Base-by-base conservation (phyloP, 1,140 invertebrate species). In the Aphelenchoides avenae region DNA sequence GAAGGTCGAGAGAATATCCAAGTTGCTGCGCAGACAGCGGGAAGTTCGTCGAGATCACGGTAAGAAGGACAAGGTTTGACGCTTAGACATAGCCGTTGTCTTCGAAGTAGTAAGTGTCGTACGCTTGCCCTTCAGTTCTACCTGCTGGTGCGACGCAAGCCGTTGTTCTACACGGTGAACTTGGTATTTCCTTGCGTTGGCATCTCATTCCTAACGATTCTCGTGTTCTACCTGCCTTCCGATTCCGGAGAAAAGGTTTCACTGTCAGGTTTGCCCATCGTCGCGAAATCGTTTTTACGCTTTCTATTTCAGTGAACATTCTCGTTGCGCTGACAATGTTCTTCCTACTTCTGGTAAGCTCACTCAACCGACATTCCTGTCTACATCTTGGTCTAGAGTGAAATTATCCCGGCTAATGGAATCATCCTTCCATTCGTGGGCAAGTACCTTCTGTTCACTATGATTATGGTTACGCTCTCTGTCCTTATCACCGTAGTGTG, bases 301-400 rank as follows among this genome's bases (percentile, higher is more conserved):
- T 36, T 13, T 36, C 18, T 36, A 36, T 13, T 36, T 36, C 18
- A 36, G 18, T 18, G 34, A n/a, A n/a, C 40, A 98, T 98, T 81
- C 85, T 98, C 67, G 92, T 98, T 81, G 95, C 92, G 80, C 87
- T 99, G 68, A 92, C 94, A 81, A 91, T 99, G 84, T 99, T 98
- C 84, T 98, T 98, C 82, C 83, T 98, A 33, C 84, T 98, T 76
- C 87, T 98, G 52, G 91, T 73, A 64, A 70, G 40, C 27, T 31
- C 15, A 52, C 26, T 60, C 15, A 57, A 57, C 6, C 24, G 37
- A 13, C 3, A 66, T 36, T 29, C 1, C 9, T 18, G 81, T 91
- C 97, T 84, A 96, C 96, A 84, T 96, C 96, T n/a, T n/a, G n/a
- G n/a, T 98, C 77, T 87, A 98, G 52, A 91, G 59, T 7, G 74